Percentiles rank a stretch among this genome's conserved stretches.
phyloP scores from a whole-genome alignment of 1,140 invertebrate genomes.

The Globodera ellingtonae region DNA sequence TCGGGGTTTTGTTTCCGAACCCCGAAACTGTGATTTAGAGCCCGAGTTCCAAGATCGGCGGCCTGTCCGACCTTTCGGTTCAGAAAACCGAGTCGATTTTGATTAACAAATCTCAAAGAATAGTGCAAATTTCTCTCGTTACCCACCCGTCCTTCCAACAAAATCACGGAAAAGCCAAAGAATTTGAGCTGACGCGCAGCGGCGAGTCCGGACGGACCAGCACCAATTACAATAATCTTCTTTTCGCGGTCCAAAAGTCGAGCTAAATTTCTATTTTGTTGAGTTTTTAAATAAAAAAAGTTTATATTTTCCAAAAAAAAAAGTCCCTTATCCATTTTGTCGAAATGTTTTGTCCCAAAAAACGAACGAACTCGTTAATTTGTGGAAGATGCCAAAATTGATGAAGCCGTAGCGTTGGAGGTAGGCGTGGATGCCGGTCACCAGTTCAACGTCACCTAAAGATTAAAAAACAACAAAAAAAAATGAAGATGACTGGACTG shows the following conservation, averaged over 20 bases:
- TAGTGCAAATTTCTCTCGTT: not conserved
- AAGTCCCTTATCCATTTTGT: too few species aligned
- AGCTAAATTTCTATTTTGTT: not conserved
- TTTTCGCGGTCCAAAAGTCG: conserved; percentile 24
- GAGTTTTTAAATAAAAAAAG: not conserved
- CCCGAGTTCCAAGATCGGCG: too few species aligned
- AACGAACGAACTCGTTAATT: conserved; percentile 17
- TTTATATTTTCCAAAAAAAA: not conserved
- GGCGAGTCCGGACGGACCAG: conserved; percentile 68
- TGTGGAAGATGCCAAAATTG: conserved; percentile 88
- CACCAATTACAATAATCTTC: conserved; percentile 67
- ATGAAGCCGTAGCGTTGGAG: conserved; percentile 94
- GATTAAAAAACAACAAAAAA: not conserved
- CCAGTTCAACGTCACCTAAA: conserved; percentile 76
- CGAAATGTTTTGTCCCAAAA: too few species aligned
- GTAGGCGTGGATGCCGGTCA: conserved; percentile 84
- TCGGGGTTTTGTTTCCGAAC: too few species aligned
- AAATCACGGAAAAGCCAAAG: conserved; percentile 71
- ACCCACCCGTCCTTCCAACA: conserved; percentile 86
- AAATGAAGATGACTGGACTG: conserved; percentile 25
- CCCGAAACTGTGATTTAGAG: too few species aligned
- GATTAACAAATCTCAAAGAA: not conserved
- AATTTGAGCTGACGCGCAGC: conserved; percentile 67
- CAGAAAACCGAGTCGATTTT: not conserved
- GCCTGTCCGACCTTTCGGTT: not conserved